Percentiles rank a stretch among this genome's conserved stretches.
Evolutionary conservation across 2,113 vertebrate species (phyloP).

Genomic region (Boleophthalmus pectinirostris): DNA sequence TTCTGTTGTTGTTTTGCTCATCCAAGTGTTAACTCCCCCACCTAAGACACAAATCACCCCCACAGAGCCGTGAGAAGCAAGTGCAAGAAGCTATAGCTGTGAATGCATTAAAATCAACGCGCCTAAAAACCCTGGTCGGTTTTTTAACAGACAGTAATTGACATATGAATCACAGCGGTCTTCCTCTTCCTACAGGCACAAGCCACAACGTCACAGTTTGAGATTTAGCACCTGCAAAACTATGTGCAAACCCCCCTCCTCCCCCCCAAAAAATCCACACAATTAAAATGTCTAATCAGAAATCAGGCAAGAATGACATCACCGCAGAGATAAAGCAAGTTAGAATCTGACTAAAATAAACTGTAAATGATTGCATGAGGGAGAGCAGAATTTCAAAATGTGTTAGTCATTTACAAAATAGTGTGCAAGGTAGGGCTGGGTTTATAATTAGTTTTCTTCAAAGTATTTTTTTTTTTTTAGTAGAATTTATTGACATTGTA

Average conservation of each 20-base stretch:
- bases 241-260: not conserved
- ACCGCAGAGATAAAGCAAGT: not conserved
- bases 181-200: conserved; percentile 25
- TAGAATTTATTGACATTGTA: too few relatives aligned
- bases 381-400: too few relatives aligned
- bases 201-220: conserved; percentile 37
- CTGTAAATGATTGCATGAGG: too few relatives aligned
- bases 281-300: conserved; percentile 17
- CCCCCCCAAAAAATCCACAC: conserved; percentile 5
- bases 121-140: conserved; percentile 2
- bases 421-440: too few relatives aligned
- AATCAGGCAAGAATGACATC: conserved; percentile 15
- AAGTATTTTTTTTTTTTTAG: too few relatives aligned
- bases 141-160: conserved; percentile 38
- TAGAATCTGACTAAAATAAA: not conserved
- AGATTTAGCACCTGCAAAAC: conserved; percentile 40
- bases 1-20: conserved; percentile 55
- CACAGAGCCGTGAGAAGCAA: conserved; percentile 36
- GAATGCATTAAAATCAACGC: not conserved
- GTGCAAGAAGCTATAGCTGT: conserved; percentile 12
- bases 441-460: too few relatives aligned
- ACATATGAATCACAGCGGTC: conserved; percentile 28
- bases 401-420: too few relatives aligned
- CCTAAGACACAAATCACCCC: conserved; percentile 49
- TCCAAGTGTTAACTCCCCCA: conserved; percentile 55